Conservation (phyloP, 2,113 vertebrate species). For the Ibidorhyncha struthersii region DNA sequence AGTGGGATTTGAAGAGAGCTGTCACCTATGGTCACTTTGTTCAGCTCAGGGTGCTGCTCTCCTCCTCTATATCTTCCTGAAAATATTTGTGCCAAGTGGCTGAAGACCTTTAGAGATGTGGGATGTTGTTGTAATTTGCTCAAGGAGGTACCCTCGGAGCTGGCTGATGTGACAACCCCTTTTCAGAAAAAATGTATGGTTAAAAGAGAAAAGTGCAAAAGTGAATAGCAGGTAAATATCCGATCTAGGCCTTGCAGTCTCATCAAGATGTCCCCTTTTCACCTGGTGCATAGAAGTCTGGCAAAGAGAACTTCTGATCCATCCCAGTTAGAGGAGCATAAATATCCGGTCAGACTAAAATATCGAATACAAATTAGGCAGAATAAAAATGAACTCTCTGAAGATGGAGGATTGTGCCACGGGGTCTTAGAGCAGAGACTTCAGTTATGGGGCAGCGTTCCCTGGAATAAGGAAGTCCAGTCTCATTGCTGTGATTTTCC, state of each 20-base stretch:
- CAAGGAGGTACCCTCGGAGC: background rate
- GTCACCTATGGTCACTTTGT: background rate
- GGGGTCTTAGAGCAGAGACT: background rate
- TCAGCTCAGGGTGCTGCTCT: background rate
- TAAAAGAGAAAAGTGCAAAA: background rate
- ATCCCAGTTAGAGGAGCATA: background rate
- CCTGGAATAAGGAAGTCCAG: background rate
- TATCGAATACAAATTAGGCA: background rate
- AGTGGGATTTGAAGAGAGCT: background rate
- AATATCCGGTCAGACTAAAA: background rate
- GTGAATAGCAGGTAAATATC: background rate
- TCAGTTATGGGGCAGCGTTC: background rate
- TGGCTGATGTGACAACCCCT: background rate
- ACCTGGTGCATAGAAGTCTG: background rate
- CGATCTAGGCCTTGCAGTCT: background rate
- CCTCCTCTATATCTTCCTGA: background rate
- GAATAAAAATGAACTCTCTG: background rate
- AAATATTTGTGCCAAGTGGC: accelerated
- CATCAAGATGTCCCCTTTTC: background rate
- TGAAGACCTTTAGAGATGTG: background rate
- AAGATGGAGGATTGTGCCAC: background rate
- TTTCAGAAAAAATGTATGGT: background rate
- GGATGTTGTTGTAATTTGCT: background rate
- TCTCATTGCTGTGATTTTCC: background rate
- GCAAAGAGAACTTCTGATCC: background rate